Base-by-base conservation (phyloP, 2,888 invertebrate genomes). In the Dryocosmus kuriphilus region DNA sequence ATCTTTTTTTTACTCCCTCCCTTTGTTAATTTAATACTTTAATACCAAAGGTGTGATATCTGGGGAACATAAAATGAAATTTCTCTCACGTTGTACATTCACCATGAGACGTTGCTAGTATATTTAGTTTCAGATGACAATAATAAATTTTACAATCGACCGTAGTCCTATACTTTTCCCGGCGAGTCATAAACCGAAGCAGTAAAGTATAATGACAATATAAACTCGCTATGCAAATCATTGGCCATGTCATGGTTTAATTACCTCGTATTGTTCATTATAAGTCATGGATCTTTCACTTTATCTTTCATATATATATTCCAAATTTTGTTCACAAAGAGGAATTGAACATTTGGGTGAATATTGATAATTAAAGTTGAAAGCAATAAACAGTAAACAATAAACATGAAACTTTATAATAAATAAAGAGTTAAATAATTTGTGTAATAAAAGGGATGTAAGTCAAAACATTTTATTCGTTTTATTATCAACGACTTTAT, bases 101-200 rank as follows among this genome's bases (percentile, higher is more conserved):
- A 22, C 30, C n/a, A 55, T 51, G 30, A 71, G 55, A 51, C 51
- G 30, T 55, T 71, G 67, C 27, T 19, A n/a, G 51, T 32, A 32
- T 32, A 32, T 51, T 71, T 71, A 27, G 30, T 71, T 71, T 27
- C 27, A 51, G 27, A 24, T 51, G 27, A 19, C 51, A 6, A 71
- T 55, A 32, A 71, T 51, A 71, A 32, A 71, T 71, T 71, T 46
- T 8, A 41, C 51, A 71, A 14, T 55, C 46, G 30, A 71, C 3
- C 51, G 27, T n/a, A 55, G 51, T 71, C 22, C 51, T 71, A n/a
- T 32, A 30, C n/a, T 71, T 71, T 71, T 55, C 71, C 71, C 46
- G n/a, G 9, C 9, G 6, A n/a, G 71, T 71, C 51, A 46, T 71
- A 71, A 71, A 55, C n/a, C 22, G 16, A 27, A 51, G 71, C 51